Conservation (phyloP, 2,888 invertebrate genomes). For the Cabera pusaria region DNA sequence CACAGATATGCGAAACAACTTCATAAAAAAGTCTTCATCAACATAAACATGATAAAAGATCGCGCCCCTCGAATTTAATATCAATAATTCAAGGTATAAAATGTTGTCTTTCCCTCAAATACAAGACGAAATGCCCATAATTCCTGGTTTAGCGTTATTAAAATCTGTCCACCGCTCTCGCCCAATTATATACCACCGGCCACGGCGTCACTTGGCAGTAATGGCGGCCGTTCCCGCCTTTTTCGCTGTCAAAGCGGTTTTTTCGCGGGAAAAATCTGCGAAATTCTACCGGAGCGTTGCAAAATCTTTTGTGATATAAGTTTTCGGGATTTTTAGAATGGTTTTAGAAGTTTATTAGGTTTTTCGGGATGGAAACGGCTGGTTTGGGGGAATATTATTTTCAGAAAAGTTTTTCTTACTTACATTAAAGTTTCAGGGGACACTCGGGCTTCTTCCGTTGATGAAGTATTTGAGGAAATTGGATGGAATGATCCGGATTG, state of each 20-base stretch:
- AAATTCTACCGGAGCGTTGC: constrained; percentile 27
- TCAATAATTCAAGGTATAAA: constrained; percentile 18
- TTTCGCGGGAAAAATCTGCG: constrained; percentile 61
- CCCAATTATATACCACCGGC: constrained; percentile 51
- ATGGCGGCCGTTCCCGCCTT: constrained; percentile 81
- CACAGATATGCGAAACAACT: too few species aligned
- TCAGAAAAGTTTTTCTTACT: constrained; percentile 2
- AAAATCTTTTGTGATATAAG: constrained; percentile 31
- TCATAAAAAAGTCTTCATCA: too few species aligned
- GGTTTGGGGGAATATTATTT: constrained; percentile 10
- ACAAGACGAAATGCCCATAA: constrained; percentile 34
- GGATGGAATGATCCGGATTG: too few species aligned
- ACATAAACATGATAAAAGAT: not conserved
- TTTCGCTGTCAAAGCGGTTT: constrained; percentile 80
- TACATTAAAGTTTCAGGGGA: constrained; percentile 1
- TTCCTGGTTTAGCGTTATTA: constrained; percentile 42
- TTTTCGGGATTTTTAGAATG: constrained; percentile 24
- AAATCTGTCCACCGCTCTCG: constrained; percentile 46
- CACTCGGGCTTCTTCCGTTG: too few species aligned
- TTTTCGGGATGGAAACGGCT: constrained; percentile 15
- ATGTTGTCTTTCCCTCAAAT: constrained; percentile 28
- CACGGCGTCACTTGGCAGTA: constrained; percentile 85
- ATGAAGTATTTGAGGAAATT: too few species aligned
- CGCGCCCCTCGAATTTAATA: constrained; percentile 12
- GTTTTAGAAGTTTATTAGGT: constrained; percentile 23